phyloP scores from a whole-genome alignment of 2,113 vertebrate genomes.

The Hyla sarda region DNA sequence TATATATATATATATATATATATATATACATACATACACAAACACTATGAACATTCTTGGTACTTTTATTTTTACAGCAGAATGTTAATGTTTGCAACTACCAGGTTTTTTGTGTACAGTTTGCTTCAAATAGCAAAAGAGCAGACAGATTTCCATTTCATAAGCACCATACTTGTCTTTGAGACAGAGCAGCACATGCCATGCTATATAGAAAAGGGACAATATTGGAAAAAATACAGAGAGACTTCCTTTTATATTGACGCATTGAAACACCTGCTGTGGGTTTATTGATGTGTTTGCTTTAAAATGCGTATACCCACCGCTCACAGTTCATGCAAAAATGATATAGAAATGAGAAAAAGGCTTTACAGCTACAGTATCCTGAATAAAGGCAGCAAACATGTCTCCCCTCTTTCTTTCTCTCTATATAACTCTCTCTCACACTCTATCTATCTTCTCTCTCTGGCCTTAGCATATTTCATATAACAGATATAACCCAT shows the following conservation, averaged over 20 bases:
- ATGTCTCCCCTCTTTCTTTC: too few relatives aligned
- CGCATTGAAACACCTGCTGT: conserved; percentile 6
- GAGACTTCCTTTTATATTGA: conserved; percentile 4
- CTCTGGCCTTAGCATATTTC: not conserved
- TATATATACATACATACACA: too few relatives aligned
- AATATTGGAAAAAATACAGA: conserved; percentile 16
- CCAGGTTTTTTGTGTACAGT: not conserved
- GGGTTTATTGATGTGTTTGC: conserved; percentile 42
- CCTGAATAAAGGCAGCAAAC: not conserved
- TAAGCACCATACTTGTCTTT: not conserved
- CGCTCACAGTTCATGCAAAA: conserved; percentile 36
- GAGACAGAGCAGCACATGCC: conserved; percentile 7
- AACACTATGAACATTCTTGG: not conserved
- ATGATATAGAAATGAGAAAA: conserved; percentile 3
- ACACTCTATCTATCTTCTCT: too few relatives aligned
- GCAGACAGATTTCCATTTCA: conserved; percentile 30
- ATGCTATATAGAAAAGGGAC: conserved; percentile 10
- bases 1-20: too few relatives aligned
- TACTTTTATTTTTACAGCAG: not conserved
- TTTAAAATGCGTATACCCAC: conserved; percentile 22
- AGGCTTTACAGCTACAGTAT: not conserved
- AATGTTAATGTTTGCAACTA: conserved; percentile 10
- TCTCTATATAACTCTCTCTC: too few relatives aligned
- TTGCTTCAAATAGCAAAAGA: not conserved
- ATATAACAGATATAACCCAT: not conserved